phyloP scores from a whole-genome alignment of 2,888 invertebrate genomes.

The Gastracanthus pulcherrimus region DNA sequence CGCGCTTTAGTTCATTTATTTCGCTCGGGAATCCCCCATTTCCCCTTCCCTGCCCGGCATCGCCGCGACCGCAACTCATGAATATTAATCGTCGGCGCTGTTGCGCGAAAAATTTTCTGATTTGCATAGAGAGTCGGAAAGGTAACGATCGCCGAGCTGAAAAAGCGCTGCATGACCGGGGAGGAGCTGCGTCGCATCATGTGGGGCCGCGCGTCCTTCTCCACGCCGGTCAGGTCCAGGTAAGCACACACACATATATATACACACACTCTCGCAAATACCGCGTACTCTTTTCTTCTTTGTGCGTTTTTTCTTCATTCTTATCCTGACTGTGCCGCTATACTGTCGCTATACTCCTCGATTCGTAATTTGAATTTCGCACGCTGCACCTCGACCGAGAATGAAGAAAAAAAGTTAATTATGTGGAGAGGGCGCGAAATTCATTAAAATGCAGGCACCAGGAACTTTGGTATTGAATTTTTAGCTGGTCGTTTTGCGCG shows the following conservation, averaged over 20 bases:
- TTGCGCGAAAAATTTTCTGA: constrained; percentile 46
- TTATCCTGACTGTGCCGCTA: no score
- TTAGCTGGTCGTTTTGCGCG: background rate
- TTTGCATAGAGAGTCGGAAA: constrained; percentile 87
- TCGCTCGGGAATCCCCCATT: background rate
- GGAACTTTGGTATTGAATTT: constrained; percentile 38
- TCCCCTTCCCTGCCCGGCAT: background rate
- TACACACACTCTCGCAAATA: no score
- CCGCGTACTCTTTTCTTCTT: no score
- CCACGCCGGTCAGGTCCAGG: constrained; percentile 88
- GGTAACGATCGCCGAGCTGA: constrained; percentile 90
- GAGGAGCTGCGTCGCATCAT: constrained; percentile 91
- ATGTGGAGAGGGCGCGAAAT: constrained; percentile 29
- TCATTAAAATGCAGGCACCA: constrained; percentile 40
- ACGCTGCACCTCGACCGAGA: background rate
- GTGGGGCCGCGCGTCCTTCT: constrained; percentile 95
- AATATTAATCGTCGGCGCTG: constrained; percentile 51
- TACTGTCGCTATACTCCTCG: background rate
- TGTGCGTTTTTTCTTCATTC: background rate
- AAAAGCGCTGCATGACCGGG: constrained; percentile 90
- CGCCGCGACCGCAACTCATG: constrained; percentile 37
- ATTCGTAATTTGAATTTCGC: constrained; percentile 42
- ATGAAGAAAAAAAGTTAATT: constrained; percentile 39
- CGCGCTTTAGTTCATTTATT: constrained; percentile 23
- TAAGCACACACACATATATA: constrained; percentile 66